A percentile compares a stretch with the other conserved stretches of the same genome.
These are phyloP conservation scores for Drosophila fungiperda DNA, from an alignment of 2,888 invertebrate species.

Conservation along the genomic window DNA sequence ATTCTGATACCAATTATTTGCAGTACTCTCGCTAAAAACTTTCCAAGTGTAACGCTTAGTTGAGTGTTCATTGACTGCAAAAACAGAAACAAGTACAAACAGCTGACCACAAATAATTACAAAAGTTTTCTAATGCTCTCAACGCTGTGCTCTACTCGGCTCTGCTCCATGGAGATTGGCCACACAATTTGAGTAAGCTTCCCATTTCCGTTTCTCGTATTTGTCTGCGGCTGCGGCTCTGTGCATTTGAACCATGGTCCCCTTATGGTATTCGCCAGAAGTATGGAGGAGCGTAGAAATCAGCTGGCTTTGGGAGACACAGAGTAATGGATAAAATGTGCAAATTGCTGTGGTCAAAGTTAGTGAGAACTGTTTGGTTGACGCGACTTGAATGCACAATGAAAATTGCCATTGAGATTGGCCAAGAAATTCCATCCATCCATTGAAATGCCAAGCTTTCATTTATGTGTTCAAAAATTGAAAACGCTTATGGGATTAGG, in stretches of 20 bases:
- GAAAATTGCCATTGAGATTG: background rate
- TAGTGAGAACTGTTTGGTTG: constrained; percentile 30
- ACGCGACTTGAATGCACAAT: constrained; percentile 43
- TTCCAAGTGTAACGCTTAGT: constrained; percentile 3
- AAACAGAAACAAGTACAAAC: constrained; percentile 20
- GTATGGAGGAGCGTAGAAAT: constrained; percentile 36
- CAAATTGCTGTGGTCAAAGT: constrained; percentile 44
- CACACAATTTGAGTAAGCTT: constrained; percentile 31
- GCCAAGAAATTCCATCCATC: background rate
- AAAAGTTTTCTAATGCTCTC: constrained; percentile 45
- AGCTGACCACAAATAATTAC: constrained; percentile 52
- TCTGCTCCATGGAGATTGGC: constrained; percentile 49
- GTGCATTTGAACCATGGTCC: constrained; percentile 17
- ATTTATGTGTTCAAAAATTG: constrained; percentile 11
- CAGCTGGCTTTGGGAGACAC: background rate
- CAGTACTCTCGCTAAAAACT: constrained; percentile 1
- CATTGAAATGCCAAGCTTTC: constrained; percentile 23
- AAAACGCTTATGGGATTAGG: constrained; percentile 6
- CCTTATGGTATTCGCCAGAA: constrained; percentile 17
- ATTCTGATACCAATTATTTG: background rate
- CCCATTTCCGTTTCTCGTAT: constrained; percentile 19
- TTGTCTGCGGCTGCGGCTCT: constrained; percentile 22
- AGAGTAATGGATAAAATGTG: constrained; percentile 21
- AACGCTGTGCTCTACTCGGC: constrained; percentile 9
- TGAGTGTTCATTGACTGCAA: constrained; percentile 6